Evolutionary conservation across 2,888 invertebrate genomes (phyloP).

Genomic region (Dione vanillae): DNA sequence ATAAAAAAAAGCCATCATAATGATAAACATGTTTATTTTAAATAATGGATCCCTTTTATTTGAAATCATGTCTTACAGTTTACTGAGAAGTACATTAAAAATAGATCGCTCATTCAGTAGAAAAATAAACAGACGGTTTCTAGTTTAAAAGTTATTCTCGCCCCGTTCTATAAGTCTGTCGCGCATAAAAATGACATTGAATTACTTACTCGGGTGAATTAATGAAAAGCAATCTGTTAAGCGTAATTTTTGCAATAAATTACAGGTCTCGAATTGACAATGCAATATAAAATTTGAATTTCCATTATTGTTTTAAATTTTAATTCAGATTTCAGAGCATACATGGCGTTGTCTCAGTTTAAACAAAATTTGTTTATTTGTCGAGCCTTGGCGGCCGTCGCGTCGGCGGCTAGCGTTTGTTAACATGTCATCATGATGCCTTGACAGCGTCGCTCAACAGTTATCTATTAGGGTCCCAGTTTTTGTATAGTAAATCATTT

Average conservation of each 20-base stretch:
- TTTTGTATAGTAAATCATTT: neutral
- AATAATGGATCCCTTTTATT: conserved; percentile 32
- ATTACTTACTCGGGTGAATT: conserved; percentile 42
- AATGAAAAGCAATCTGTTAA: conserved; percentile 40
- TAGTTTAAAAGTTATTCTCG: conserved; percentile 45
- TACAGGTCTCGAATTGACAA: conserved; percentile 32
- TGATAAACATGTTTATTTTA: conserved; percentile 19
- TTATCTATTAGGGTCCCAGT: conserved; percentile 25
- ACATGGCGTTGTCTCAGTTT: conserved; percentile 71
- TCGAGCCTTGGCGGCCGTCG: conserved; percentile 56
- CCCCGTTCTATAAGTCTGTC: conserved; percentile 38
- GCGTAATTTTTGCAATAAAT: conserved; percentile 39
- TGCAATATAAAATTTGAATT: conserved; percentile 58
- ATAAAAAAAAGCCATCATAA: neutral
- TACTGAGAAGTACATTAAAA: conserved; percentile 42
- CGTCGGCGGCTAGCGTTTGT: conserved; percentile 58
- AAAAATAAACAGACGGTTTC: conserved; percentile 43
- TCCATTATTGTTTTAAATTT: conserved; percentile 68
- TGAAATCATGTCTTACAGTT: conserved; percentile 35
- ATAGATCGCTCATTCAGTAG: conserved; percentile 44
- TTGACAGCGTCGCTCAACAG: conserved; percentile 50
- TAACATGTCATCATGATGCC: conserved; percentile 61
- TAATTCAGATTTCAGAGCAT: conserved; percentile 78
- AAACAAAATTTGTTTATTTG: conserved; percentile 75
- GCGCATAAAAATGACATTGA: conserved; percentile 45